Evolutionary conservation across 2,113 vertebrate genomes (phyloP).

Genomic region (Serilophus lunatus): DNA sequence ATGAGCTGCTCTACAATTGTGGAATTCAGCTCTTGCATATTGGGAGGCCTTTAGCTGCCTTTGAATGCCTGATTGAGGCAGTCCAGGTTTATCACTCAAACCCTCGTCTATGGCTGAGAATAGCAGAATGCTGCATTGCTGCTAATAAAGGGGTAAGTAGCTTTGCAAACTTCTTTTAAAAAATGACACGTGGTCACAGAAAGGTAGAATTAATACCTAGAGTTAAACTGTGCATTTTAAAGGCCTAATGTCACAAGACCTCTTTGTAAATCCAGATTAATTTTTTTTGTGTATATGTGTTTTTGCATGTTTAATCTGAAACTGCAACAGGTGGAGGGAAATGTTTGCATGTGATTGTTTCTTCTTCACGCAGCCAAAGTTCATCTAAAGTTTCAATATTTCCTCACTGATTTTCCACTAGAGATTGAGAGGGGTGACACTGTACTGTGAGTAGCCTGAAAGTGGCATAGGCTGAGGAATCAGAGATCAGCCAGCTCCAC

Average conservation of each 20-base stretch:
- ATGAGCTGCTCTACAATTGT: constrained; percentile 95
- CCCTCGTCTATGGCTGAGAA: constrained; percentile 92
- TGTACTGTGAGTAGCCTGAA: neutral
- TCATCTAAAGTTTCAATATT: neutral
- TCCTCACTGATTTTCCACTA: neutral
- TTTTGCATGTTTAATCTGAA: neutral
- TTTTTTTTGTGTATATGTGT: neutral
- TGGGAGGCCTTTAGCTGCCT: constrained; percentile 91
- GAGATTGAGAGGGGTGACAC: neutral
- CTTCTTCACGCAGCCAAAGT: neutral
- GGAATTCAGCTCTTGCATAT: constrained; percentile 96
- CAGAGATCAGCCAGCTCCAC: neutral
- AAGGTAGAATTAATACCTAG: neutral
- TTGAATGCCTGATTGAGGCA: constrained; percentile 96
- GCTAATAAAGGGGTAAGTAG: constrained; percentile 92
- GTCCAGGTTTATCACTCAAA: constrained; percentile 98
- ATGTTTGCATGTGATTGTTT: neutral
- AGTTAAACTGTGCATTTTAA: neutral
- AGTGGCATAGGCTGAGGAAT: neutral
- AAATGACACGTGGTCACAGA: neutral
- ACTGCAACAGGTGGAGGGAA: neutral
- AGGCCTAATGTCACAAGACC: neutral
- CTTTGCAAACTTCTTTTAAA: neutral
- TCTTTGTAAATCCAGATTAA: neutral
- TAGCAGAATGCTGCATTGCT: constrained; percentile 97